Base-by-base conservation (phyloP, 2,113 vertebrate genomes). In the Poeciliopsis retropinna region DNA sequence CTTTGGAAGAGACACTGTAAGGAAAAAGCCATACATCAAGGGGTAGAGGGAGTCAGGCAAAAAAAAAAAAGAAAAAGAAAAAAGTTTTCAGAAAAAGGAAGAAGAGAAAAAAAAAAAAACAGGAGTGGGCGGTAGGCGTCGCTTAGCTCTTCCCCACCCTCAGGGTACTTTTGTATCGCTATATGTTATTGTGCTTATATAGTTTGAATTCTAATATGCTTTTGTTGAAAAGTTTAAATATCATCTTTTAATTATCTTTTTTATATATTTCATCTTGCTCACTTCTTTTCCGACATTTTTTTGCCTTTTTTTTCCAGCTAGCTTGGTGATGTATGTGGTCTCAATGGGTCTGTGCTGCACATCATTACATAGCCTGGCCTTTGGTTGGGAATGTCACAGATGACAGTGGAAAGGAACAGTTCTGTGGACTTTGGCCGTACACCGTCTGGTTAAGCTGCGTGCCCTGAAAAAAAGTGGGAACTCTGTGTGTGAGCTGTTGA, bases 331-430 rank as follows among this genome's bases (percentile, higher is more conserved):
- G 32, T 9, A 37, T 64, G 67, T 27, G 75, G 68, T 83, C 27
- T 54, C 72, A 84, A 69, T 69, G 67, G 78, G 70, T 94, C 94
- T 94, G 88, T 95, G 95, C 93, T 90, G 94, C 92, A 95, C 92
- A 94, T 94, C 96, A 93, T 95, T 83, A 93, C 93, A 92, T 94
- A 96, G 94, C 93, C 95, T 95, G 94, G 92, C 93, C 95, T 96
- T 95, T 96, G 95, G 96, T 96, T 97, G 96, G 95, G 96, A 96
- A 95, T 79, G 92, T 94, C 94, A 94, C 97, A 97, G 96, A 96
- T 97, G 97, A 98, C 96, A 95, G 94, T 94, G 94, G 95, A 96
- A 96, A 95, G 86, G 95, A 95, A 96, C 83, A 87, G 79, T 94
- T 93, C 94, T 95, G 95, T 96, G 94, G 95, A 96, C 96, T 95